Evolutionary conservation across 2,113 vertebrate genomes (phyloP).

Genomic region (Clarias gariepinus): DNA sequence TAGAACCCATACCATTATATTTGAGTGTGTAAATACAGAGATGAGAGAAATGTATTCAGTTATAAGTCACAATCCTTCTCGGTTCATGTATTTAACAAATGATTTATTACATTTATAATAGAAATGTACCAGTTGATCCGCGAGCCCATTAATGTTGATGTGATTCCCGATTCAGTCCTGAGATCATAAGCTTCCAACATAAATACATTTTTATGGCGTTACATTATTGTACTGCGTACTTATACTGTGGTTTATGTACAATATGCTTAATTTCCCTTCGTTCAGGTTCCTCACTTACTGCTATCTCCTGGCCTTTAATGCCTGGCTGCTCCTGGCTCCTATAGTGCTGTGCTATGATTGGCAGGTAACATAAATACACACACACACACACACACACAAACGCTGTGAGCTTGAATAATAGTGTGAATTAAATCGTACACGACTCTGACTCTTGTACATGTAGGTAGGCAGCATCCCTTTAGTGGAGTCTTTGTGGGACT

Average conservation of each 20-base stretch:
- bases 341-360: slow-evolving; percentile 93
- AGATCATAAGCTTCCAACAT: too few species aligned
- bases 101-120: too few species aligned
- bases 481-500: slow-evolving; percentile 85
- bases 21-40: too few species aligned
- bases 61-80: too few species aligned
- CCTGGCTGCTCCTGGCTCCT: slow-evolving; percentile 89
- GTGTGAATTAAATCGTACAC: background rate
- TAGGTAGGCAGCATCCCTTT: slow-evolving; percentile 96
- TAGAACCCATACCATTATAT: too few species aligned
- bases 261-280: background rate
- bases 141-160: too few species aligned
- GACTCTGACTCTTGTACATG: slow-evolving; percentile 79
- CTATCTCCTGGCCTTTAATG: slow-evolving; percentile 92
- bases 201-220: too few species aligned
- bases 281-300: slow-evolving; percentile 89
- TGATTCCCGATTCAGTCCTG: too few species aligned
- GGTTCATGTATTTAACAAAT: too few species aligned
- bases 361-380: slow-evolving; percentile 68
- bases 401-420: background rate
- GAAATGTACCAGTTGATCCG: too few species aligned
- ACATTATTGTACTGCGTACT: background rate
- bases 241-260: background rate
- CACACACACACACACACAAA: background rate
- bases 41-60: too few species aligned